Conservation (phyloP, 2,113 vertebrate genomes). For the Acanthisitta chloris region DNA sequence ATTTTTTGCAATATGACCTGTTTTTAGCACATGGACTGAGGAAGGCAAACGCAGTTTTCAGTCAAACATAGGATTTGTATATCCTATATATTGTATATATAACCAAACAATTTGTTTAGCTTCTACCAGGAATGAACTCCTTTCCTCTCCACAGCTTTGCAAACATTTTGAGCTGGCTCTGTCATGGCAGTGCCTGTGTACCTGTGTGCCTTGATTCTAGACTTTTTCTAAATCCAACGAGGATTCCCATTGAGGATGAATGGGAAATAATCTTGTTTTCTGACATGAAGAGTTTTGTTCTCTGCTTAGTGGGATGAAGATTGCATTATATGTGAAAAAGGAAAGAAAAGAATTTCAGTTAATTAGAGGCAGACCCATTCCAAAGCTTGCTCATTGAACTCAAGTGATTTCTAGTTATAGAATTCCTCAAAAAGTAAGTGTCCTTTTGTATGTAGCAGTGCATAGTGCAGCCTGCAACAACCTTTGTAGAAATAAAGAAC, state of each 20-base stretch:
- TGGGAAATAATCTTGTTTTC: neutral
- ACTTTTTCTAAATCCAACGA: neutral
- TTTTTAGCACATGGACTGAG: neutral
- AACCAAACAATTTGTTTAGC: neutral
- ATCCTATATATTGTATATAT: too few species aligned
- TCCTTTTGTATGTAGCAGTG: neutral
- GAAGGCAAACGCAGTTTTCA: neutral
- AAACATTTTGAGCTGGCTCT: neutral
- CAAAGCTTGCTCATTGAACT: neutral
- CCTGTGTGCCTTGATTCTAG: neutral
- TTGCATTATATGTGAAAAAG: neutral
- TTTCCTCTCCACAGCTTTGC: neutral
- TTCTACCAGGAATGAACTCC: neutral
- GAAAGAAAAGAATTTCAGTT: neutral
- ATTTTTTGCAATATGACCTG: neutral
- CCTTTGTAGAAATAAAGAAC: neutral
- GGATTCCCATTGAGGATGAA: neutral
- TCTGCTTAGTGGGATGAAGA: neutral
- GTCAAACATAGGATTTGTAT: neutral
- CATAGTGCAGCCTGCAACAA: neutral
- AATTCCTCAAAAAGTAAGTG: neutral
- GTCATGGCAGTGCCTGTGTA: neutral
- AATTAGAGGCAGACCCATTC: neutral
- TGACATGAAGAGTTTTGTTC: rapidly evolving
- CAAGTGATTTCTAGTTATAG: neutral